A percentile compares a stretch with the other conserved stretches of the same genome.
These are phyloP conservation scores for Carcinoscorpius rotundicauda DNA, from an alignment of 1,140 invertebrate species.

Conservation along the genomic window DNA sequence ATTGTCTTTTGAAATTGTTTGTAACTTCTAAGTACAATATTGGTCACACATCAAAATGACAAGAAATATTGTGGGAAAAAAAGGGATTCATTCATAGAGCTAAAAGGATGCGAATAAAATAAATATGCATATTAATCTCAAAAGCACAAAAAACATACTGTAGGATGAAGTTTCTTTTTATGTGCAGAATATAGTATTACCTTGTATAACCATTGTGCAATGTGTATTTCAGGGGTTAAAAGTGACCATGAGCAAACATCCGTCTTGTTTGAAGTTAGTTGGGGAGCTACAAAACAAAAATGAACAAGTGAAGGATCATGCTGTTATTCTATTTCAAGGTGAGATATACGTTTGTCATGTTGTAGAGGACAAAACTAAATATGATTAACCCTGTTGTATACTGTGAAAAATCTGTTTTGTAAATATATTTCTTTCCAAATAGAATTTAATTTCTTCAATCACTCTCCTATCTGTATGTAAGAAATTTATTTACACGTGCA, in stretches of 20 bases:
- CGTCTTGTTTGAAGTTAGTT: conserved; percentile 39
- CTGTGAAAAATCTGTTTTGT: conserved; percentile 2
- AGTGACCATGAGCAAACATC: conserved; percentile 47
- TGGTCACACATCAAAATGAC: too few species aligned
- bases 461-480: not conserved
- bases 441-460: not conserved
- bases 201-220: too few species aligned
- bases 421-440: not conserved
- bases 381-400: not conserved
- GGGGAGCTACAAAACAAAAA: conserved; percentile 36
- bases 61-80: too few species aligned
- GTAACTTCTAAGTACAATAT: too few species aligned
- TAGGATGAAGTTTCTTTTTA: too few species aligned
- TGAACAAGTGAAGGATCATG: conserved; percentile 29
- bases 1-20: too few species aligned
- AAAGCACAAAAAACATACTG: too few species aligned
- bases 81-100: too few species aligned
- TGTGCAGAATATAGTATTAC: too few species aligned
- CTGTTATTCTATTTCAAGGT: conserved; percentile 42
- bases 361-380: conserved; percentile 3
- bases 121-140: too few species aligned
- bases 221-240: too few species aligned
- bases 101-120: too few species aligned
- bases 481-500: not conserved
- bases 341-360: conserved; percentile 11